Base-by-base conservation (phyloP, 2,888 invertebrate species). In the Andrena bicolor region DNA sequence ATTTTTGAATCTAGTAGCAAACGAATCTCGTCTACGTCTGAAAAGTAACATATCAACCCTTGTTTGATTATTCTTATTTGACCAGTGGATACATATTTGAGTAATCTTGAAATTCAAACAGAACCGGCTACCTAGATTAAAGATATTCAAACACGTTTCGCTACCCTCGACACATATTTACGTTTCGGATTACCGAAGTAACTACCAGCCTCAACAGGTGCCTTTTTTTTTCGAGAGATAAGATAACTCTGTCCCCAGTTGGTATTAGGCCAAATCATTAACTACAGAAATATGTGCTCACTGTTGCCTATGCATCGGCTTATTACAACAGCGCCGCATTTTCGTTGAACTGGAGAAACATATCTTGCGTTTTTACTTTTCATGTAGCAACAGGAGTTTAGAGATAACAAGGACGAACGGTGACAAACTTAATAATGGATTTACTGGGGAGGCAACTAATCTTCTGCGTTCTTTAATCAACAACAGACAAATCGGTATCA, bases 401-500 rank as follows among this genome's bases (percentile, higher is more conserved):
- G 94, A 94, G 88, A 93, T 93, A 81, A 94, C 94, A 60, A 90
- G 93, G 86, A 92, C 93, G 20, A 94, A 94, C 72, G 94, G 94
- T 23, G 93, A 94, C 61, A 93, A 92, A 82, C 49, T 92, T 64
- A 93, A 93, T 79, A 93, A 93, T 83, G 93, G 93, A 5, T 93
- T 90, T 77, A 89, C 91, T 26, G 97, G 96, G 28, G 97, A 97
- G 92, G 96, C 97, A 58, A 96, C 97, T 76, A 97, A 97, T 92
- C 94, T 97, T 58, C 94, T 97, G 32, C 95, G 97, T 87, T 96
- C 97, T 90, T 94, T 97, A 90, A 97, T 97, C 90, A 97, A 96
- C 93, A 97, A 96, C 94, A 95, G 97, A 89, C 96, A 96, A 90
- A 95, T 97, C 84, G 96, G 96, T 64, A 96, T 96, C 94, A 96